Evolutionary conservation across 2,888 invertebrate genomes (phyloP), one percentile per base, ranked within the genome.

Genomic region (Erebia palarica): DNA sequence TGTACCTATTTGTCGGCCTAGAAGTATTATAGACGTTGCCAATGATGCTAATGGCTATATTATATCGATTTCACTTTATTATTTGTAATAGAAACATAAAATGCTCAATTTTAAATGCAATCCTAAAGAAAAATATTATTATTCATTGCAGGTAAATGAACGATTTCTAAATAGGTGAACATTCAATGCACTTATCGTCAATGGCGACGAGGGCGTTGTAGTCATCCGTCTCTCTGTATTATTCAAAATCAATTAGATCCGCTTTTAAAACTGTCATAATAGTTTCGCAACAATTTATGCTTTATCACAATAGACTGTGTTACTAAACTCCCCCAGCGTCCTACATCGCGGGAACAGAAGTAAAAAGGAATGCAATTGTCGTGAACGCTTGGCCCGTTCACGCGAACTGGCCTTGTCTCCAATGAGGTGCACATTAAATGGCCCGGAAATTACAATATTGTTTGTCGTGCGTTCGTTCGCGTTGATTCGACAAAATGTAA

Each of bases 181-280:
- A 69, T 59, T 73, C 65, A 74, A 76, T 75, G 72, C 71, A 51
- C 27, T 64, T 69, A 68, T 68, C 67, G 51, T 57, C 60, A 65
- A 66, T 57, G 69, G 64, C 69, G 83, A 85, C 90, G 88, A 91
- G 89, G 91, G 90, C 90, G 86, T 88, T 87, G 84, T 82, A 88
- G 83, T 88, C 84, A 91, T 92, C 90, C 88, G 89, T 87, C 86
- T 87, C 80, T 80, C 83, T 60, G 73, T 72, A 71, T 70, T 85
- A 86, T 84, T 80, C 74, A 83, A 87, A 81, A 90, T 89, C 89
- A 86, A 92, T 92, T 90, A 79, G 91, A 88, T 89, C 79, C 89
- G 91, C 90, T 86, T 88, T 86, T 88, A 86, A 86, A 84, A 65
- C 85, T 86, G 88, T 89, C 88, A 85, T 77, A 75, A 78, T 74